Conservation (phyloP, 2,797 vertebrate genomes). For the Coregonus sp. region DNA sequence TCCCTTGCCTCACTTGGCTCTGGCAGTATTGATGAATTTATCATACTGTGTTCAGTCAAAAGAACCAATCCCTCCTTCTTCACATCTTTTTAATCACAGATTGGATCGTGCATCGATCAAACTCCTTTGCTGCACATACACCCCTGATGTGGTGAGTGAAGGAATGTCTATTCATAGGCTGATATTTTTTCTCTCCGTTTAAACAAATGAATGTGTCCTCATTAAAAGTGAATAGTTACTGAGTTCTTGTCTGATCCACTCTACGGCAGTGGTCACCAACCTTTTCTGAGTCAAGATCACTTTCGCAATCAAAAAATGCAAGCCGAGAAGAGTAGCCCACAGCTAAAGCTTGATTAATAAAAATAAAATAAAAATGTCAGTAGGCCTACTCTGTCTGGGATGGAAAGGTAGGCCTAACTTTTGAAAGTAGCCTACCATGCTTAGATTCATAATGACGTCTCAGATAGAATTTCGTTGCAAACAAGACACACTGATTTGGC, state of each 20-base stretch:
- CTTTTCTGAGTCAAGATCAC: too few species aligned
- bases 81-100: conserved; percentile 31
- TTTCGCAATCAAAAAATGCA: too few species aligned
- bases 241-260: conserved; percentile 1
- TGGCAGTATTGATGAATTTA: conserved; percentile 64
- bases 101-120: conserved; percentile 28
- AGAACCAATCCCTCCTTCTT: conserved; percentile 43
- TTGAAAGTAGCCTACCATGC: too few species aligned
- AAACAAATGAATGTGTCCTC: conserved; percentile 35
- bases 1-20: conserved; percentile 51
- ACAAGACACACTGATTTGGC: too few species aligned
- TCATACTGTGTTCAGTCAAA: conserved; percentile 53
- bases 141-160: conserved; percentile 20
- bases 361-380: too few species aligned
- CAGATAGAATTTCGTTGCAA: too few species aligned
- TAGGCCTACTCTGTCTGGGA: too few species aligned
- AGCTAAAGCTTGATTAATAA: too few species aligned
- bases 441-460: too few species aligned
- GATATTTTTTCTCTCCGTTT: conserved; percentile 1
- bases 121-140: conserved; percentile 23
- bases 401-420: too few species aligned
- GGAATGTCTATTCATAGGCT: conserved; percentile 24
- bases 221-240: conserved; percentile 23
- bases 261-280: too few species aligned
- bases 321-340: too few species aligned